A percentile compares a stretch with the other conserved stretches of the same genome.
Evolutionary conservation across 2,888 invertebrate genomes (phyloP).

Genomic region (Cryptus armator): DNA sequence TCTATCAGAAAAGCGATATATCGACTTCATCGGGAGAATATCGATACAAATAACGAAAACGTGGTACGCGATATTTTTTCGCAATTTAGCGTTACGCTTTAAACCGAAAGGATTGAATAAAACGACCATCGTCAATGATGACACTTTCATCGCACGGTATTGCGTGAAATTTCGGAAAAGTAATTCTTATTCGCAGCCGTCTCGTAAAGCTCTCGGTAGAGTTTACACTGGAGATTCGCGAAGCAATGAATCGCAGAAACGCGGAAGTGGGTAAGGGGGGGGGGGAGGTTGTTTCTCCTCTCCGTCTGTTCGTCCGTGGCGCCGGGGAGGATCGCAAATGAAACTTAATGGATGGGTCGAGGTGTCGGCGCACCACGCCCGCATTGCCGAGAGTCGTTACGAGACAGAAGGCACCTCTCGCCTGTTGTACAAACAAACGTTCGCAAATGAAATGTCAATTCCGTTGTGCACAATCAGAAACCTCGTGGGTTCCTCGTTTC

Average conservation of each 20-base stretch:
- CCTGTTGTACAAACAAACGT: constrained; percentile 66
- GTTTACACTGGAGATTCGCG: constrained; percentile 7
- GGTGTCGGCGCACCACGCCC: constrained; percentile 32
- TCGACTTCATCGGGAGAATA: no score
- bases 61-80: no score
- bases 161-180: background rate
- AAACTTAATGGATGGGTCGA: constrained; percentile 49
- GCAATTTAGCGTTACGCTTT: no score
- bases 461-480: constrained; percentile 71
- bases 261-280: background rate
- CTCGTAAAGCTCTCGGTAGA: constrained; percentile 16
- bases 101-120: no score
- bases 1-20: no score
- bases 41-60: no score
- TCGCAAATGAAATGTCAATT: constrained; percentile 76
- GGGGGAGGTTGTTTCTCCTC: constrained; percentile 26
- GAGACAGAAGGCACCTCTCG: constrained; percentile 22
- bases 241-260: constrained; percentile 53
- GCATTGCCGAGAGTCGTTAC: constrained; percentile 17
- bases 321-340: background rate
- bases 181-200: constrained; percentile 2
- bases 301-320: constrained; percentile 17
- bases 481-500: constrained; percentile 47
- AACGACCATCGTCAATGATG: background rate
- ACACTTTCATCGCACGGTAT: no score